Evolutionary conservation across 2,888 invertebrate genomes (phyloP), one percentile per base, ranked within the genome.

Genomic region (Metopia argyrocephala): DNA sequence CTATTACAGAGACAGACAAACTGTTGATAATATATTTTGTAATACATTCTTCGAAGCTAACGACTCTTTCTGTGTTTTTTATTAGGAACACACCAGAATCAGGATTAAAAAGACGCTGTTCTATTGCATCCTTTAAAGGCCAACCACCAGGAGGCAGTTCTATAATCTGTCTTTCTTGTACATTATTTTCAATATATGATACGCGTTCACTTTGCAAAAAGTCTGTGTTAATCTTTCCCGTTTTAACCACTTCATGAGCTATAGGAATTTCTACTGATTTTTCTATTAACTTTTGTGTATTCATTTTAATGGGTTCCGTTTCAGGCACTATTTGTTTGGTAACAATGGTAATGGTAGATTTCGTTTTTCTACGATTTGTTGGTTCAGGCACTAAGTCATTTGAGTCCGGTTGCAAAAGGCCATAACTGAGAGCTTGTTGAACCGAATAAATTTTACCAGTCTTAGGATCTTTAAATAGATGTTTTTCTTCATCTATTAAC

Each of bases 11-110:
- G 15, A 96, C 96, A 0, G 97, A 97, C 82, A 94, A 92, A 18
- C 95, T 93, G 90, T 97, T 95, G 57, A 98, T 95, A 25, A 98
- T 94, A 87, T 95, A 94, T 79, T 96, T 92, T 85, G 94, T 94
- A 54, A 98, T 92, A 84, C 98, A 96, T 89, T 98, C 97, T 89
- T 96, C 94, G 84, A 98, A 94, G 78, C 95, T 94, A 56, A 97
- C 93, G 70, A 95, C 91, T 84, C 96, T 92, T 88, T 97, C 97
- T 5, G 97, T 96, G 15, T 95, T 95, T 2, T 96, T 96, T 83
- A 98, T 95, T 18, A 94, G 93, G 85, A 98, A 96, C 45, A 96
- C 91, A 2, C 98, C 98, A 1, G 93, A 94, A 0, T 93, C 91
- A 1, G 97, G 95, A 89, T 98, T 95, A 85, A 98, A 96, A 3